phyloP scores from a whole-genome alignment of 37 sponge, comb jelly and placozoan species.

The Hexactinellida sp. region DNA sequence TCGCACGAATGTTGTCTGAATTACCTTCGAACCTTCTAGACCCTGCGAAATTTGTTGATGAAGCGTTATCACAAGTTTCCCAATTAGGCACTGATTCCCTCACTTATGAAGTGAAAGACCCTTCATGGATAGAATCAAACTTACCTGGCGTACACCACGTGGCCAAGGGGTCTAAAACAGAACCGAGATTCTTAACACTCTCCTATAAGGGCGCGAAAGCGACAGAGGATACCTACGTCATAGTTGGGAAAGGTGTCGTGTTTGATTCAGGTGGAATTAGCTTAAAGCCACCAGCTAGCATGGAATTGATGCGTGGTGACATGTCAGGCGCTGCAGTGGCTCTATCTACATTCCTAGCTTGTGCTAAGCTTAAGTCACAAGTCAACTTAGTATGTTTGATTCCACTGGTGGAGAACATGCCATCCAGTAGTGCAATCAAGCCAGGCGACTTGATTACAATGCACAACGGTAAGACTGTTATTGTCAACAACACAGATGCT shows the following conservation, averaged over 20 bases:
- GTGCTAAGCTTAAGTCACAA: slow-evolving; percentile 34
- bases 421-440: slow-evolving; percentile 67
- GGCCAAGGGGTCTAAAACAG: slow-evolving; percentile 69
- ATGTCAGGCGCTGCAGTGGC: slow-evolving; percentile 92
- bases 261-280: slow-evolving; percentile 94
- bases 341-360: slow-evolving; percentile 41
- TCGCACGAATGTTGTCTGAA: slow-evolving; percentile 77
- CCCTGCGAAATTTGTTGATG: slow-evolving; percentile 60
- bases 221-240: slow-evolving; percentile 9
- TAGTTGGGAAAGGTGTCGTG: slow-evolving; percentile 57
- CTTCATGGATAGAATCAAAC: slow-evolving; percentile 57
- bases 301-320: slow-evolving; percentile 82
- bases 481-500: slow-evolving; percentile 95
- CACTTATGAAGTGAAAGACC: slow-evolving; percentile 17
- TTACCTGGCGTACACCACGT: slow-evolving; percentile 78
- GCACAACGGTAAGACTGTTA: slow-evolving; percentile 69
- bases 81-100: background rate
- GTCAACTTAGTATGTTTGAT: slow-evolving; percentile 49
- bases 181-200: slow-evolving; percentile 65
- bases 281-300: slow-evolving; percentile 75
- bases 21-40: slow-evolving; percentile 75
- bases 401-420: slow-evolving; percentile 95
- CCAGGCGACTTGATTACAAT: slow-evolving; percentile 90
- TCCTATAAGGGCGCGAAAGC: slow-evolving; percentile 29
- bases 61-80: slow-evolving; percentile 21